Base-by-base conservation (phyloP, 2,797 vertebrate species). In the Loriculus beryllinus region DNA sequence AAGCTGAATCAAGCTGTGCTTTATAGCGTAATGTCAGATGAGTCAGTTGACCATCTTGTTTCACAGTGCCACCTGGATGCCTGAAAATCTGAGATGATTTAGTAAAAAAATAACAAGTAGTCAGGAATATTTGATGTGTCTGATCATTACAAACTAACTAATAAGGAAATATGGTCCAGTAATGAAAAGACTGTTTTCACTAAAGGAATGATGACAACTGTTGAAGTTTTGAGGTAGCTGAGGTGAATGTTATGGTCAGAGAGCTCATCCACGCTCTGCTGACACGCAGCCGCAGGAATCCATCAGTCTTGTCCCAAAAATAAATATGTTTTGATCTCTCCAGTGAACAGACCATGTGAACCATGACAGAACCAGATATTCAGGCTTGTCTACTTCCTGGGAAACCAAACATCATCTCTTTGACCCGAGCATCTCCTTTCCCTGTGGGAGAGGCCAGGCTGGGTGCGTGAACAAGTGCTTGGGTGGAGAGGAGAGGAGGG, bases 301-400 rank as follows among this genome's bases (percentile, higher is more conserved):
- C 49, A 40, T 23, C 37, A 1, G 25, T 18, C 39, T 51, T 75
- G 37, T 72, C 70, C 82, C 74, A 93, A 63, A 93, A 93, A 90
- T 72, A 67, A 88, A 42, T 2, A 8, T 5, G 18, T 71, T 94
- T 86, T 94, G 85, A 89, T 92, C 37, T 88, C 63, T 76, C 86
- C 1, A 65, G 47, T 0, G 3, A 90, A 3, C 26, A 92, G 69
- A 70, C 59, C 0, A 0, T 28, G 57, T 88, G 76, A 96, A 91
- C 31, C 35, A 39, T 3, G 19, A 29, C 59, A 84, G 74, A 94
- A 94, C 93, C 67, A 92, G 95, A 94, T 70, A 84, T 89, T 95
- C 92, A 0, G 39, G 95, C 92, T 92, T 0, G 0, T 67, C 82
- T 26, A n/a, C 72, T 59, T 67, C 42, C 72, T 21, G 40, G 40